These are phyloP conservation scores for Corythoichthys haematopterus DNA, from an alignment of 2,113 vertebrate genomes.

Conservation along the genomic window DNA sequence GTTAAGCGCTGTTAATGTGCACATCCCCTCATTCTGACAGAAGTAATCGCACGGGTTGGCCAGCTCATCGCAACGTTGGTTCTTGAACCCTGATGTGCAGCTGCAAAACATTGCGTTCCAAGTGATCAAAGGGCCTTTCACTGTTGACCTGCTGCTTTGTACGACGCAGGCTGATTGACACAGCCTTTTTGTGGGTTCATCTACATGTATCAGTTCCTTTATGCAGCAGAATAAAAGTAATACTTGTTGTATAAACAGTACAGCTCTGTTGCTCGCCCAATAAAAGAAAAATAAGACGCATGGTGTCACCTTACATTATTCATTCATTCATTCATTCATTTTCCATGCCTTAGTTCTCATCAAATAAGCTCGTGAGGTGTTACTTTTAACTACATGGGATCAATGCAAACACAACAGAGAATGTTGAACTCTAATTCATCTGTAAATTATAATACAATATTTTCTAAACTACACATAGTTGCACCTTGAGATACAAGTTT, in stretches of 20 bases:
- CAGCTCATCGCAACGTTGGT: slow-evolving; percentile 99
- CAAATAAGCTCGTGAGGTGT: too few relatives aligned
- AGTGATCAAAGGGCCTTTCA: slow-evolving; percentile 53
- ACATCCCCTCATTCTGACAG: slow-evolving; percentile 99
- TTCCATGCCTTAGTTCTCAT: too few relatives aligned
- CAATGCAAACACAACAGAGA: not conserved
- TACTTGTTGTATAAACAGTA: not conserved
- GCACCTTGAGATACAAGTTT: not conserved
- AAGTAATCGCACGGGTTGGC: slow-evolving; percentile 99
- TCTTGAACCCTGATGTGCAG: slow-evolving; percentile 99
- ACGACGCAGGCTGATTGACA: slow-evolving; percentile 31
- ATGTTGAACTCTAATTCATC: not conserved
- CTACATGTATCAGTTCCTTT: not conserved
- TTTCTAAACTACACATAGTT: not conserved
- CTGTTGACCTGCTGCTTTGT: slow-evolving; percentile 34
- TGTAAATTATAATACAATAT: not conserved
- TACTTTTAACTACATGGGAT: not conserved
- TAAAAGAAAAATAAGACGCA: too few relatives aligned
- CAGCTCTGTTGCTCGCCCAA: not conserved
- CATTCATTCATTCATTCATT: too few relatives aligned
- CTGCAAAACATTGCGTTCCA: slow-evolving; percentile 94
- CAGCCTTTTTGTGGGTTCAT: slow-evolving; percentile 17
- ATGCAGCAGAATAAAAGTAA: slow-evolving; percentile 20
- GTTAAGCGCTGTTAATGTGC: slow-evolving; percentile 99
- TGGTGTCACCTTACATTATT: too few relatives aligned